These are phyloP conservation scores for Stenchaetothrips biformis DNA, from an alignment of 2,888 invertebrate genomes.

Conservation along the genomic window DNA sequence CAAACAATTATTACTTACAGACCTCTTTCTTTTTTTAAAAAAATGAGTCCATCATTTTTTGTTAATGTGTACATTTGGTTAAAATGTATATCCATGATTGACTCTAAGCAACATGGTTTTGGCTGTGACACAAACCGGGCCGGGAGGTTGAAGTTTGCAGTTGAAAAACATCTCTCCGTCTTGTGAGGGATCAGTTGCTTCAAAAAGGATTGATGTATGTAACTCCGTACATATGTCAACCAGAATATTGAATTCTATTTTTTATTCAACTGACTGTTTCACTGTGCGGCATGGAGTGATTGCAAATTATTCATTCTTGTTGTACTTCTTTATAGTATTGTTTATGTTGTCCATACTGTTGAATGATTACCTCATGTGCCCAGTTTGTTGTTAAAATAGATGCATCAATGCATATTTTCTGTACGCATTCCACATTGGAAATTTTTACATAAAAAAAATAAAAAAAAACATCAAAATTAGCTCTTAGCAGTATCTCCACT, in stretches of 20 bases:
- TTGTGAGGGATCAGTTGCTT: too few species aligned
- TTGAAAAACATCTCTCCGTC: too few species aligned
- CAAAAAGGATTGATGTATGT: too few species aligned
- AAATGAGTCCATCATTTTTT: not conserved
- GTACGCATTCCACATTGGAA: constrained; percentile 24
- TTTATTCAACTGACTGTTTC: too few species aligned
- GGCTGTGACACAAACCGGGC: constrained; percentile 22
- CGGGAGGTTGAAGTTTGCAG: not conserved
- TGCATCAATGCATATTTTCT: constrained; percentile 22
- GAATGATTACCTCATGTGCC: not conserved
- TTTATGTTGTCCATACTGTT: not conserved
- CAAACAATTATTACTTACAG: not conserved
- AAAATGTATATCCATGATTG: constrained; percentile 15
- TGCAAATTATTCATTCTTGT: too few species aligned
- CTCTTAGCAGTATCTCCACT: not conserved
- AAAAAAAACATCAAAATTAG: constrained; percentile 24
- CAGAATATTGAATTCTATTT: too few species aligned
- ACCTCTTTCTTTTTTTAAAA: constrained; percentile 5
- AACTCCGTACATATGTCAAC: too few species aligned
- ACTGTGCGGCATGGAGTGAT: too few species aligned
- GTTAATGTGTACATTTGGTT: constrained; percentile 23
- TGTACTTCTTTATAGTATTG: too few species aligned
- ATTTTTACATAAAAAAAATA: constrained; percentile 14
- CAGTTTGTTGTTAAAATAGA: constrained; percentile 24
- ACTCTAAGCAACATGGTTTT: not conserved